Conservation (phyloP, 2,888 invertebrate genomes). For the Epinotia nisella region DNA sequence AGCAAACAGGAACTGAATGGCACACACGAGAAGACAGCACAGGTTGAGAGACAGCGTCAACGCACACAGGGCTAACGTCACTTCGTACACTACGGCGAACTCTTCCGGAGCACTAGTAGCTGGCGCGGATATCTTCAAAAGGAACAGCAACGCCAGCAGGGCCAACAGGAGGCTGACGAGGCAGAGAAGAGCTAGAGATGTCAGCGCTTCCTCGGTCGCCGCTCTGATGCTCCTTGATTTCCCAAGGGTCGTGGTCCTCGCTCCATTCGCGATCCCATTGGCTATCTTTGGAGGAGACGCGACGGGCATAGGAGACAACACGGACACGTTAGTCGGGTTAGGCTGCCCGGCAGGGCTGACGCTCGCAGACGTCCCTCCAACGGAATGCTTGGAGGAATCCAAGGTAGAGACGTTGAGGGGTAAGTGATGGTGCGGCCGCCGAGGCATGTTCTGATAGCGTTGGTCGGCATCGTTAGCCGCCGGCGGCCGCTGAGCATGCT, state of each 20-base stretch:
- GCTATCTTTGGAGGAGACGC: constrained; percentile 77
- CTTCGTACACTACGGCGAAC: constrained; percentile 95
- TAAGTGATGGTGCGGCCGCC: constrained; percentile 86
- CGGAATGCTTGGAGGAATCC: constrained; percentile 87
- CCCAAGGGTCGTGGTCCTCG: constrained; percentile 60
- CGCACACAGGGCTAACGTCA: constrained; percentile 94
- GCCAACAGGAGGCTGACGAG: constrained; percentile 93
- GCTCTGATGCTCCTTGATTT: constrained; percentile 71
- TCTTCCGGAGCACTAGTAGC: constrained; percentile 88
- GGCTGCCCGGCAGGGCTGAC: constrained; percentile 84
- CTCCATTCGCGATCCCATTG: constrained; percentile 85
- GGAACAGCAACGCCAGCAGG: constrained; percentile 92
- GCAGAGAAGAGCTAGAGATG: constrained; percentile 93
- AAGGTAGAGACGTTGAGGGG: constrained; percentile 88
- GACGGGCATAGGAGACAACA: constrained; percentile 60
- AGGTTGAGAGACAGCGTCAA: constrained; percentile 94
- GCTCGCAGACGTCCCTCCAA: constrained; percentile 84
- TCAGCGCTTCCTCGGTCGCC: constrained; percentile 89
- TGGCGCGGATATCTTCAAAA: constrained; percentile 92
- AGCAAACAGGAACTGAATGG: constrained; percentile 97
- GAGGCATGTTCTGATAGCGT: constrained; percentile 84
- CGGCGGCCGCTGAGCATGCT: constrained; percentile 87
- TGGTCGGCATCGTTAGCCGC: constrained; percentile 82
- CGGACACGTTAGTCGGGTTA: constrained; percentile 49
- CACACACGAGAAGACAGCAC: constrained; percentile 96